Conservation (phyloP, 2,797 vertebrate genomes). For the Zalophus californianus region DNA sequence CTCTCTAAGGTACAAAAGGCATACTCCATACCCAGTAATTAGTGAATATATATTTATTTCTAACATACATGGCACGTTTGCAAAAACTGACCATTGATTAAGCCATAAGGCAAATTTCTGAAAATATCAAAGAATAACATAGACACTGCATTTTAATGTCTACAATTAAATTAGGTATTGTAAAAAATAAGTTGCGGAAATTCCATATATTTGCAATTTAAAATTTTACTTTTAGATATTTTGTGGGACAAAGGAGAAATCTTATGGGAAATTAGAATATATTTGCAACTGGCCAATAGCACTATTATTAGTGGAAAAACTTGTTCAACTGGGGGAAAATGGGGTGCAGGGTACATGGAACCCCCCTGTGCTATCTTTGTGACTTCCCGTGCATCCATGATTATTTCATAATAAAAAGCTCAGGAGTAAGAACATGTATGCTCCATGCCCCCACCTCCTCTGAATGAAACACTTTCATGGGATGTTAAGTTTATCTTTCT, state of each 20-base stretch:
- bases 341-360: not conserved
- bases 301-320: not conserved
- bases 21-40: not conserved
- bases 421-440: not conserved
- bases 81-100: not conserved
- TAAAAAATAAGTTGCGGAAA: not conserved
- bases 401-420: not conserved
- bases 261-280: not conserved
- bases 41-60: not conserved
- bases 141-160: not conserved
- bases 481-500: not conserved
- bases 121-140: not conserved
- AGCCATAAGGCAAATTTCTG: not conserved
- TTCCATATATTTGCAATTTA: not conserved
- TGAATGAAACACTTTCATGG: not conserved
- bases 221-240: not conserved
- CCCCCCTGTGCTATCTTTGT: not conserved
- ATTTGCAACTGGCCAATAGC: not conserved
- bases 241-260: not conserved
- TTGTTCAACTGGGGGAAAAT: not conserved
- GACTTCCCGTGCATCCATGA: not conserved
- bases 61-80: not conserved
- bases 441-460: not conserved
- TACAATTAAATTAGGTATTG: not conserved
- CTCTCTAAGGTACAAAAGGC: not conserved